Percentiles rank a stretch among this genome's conserved stretches.
These are phyloP conservation scores for Bubo scandiacus DNA, from an alignment of 2,113 vertebrate genomes.

Conservation along the genomic window DNA sequence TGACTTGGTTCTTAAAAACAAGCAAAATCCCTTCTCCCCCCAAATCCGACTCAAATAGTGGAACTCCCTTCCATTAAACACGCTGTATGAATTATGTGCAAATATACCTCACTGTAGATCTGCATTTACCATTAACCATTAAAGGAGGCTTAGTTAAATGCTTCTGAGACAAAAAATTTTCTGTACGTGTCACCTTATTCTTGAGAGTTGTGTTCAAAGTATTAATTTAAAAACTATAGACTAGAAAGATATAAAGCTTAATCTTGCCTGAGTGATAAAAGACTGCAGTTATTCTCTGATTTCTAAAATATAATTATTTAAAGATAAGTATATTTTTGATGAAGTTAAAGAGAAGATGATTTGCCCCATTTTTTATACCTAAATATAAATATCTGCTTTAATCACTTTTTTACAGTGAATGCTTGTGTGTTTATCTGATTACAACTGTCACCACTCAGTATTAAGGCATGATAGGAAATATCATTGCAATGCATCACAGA, in stretches of 20 bases:
- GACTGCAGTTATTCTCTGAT: neutral
- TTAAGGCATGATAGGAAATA: neutral
- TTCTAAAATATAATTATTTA: neutral
- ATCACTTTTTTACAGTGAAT: neutral
- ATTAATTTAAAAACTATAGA: neutral
- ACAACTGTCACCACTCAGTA: neutral
- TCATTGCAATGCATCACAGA: neutral
- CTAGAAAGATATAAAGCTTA: neutral
- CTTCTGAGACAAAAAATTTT: neutral
- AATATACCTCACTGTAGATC: neutral
- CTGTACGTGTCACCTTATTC: neutral
- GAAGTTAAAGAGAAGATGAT: neutral
- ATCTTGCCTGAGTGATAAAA: neutral
- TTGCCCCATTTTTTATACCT: neutral
- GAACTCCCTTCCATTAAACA: neutral
- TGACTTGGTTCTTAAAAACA: neutral
- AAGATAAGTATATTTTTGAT: neutral
- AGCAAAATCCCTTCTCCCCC: fast-evolving
- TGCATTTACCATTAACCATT: neutral
- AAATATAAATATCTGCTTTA: neutral
- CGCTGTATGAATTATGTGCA: neutral
- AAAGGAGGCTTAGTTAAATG: neutral
- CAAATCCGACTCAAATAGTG: neutral
- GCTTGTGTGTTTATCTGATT: neutral
- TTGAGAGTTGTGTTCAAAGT: neutral